A percentile compares a stretch with the other conserved stretches of the same genome.
Evolutionary conservation across 37 sponge, comb jelly and placozoan genomes (phyloP).

Genomic region (Theonella swinhoei): DNA sequence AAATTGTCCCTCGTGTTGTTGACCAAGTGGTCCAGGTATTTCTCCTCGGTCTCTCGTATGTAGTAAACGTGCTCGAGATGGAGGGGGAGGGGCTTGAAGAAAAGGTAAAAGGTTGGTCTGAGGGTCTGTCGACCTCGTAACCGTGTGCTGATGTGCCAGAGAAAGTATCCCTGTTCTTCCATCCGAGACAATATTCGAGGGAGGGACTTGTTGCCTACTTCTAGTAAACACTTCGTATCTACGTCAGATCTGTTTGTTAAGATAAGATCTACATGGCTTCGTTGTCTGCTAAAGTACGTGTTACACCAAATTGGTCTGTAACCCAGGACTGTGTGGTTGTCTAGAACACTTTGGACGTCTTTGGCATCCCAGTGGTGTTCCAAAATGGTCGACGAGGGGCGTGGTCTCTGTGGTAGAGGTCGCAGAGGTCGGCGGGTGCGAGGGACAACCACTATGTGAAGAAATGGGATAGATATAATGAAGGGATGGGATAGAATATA

Average conservation of each 20-base stretch:
- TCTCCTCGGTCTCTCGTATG: not conserved
- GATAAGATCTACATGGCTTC: slow-evolving; percentile 25
- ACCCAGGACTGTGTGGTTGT: not conserved
- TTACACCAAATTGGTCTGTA: not conserved
- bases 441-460: not conserved
- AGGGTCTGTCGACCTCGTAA: not conserved
- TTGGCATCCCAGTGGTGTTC: not conserved
- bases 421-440: slow-evolving; percentile 1
- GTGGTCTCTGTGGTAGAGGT: not conserved
- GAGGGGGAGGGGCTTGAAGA: not conserved
- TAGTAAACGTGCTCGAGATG: slow-evolving; percentile 33
- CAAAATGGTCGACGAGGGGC: not conserved
- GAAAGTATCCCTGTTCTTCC: slow-evolving; percentile 12
- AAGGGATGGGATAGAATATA: not conserved
- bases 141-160: slow-evolving; percentile 6
- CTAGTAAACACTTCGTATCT: slow-evolving; percentile 11
- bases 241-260: slow-evolving; percentile 34
- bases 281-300: not conserved
- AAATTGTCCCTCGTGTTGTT: not conserved
- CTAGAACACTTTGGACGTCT: not conserved
- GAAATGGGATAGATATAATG: not conserved
- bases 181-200: slow-evolving; percentile 3
- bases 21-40: not conserved
- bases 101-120: slow-evolving; percentile 19
- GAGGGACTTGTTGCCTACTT: slow-evolving; percentile 8